Base-by-base conservation (phyloP, 1,140 invertebrate species). In the Tetraneura akinire region DNA sequence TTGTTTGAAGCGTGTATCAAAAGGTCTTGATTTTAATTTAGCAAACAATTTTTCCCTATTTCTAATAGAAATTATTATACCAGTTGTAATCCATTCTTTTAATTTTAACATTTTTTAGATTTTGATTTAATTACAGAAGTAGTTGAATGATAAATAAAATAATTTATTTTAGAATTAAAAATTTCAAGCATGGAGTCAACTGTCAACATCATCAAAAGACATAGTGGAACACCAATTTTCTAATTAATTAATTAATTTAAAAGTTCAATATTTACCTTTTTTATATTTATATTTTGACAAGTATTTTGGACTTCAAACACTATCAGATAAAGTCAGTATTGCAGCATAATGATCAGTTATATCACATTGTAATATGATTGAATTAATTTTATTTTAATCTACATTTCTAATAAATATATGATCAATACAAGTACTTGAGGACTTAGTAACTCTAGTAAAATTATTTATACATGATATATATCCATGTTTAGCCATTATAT, bases 201-300 rank as follows among this genome's bases (percentile, higher is more conserved):
- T 13, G 11, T 57, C 55, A 11, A 57, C 55, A 26, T 57, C 6
- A 29, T 57, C 55, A 3, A 14, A 11, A 57, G 5, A 1, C 23
- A 57, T 13, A 26, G 2, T 11, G 55, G 55, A 57, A 57, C 1
- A 57, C 55, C 55, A 57, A 57, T 57, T 57, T 57, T 57, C 21
- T 57, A 11, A 11, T 9, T 57, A 26, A 57, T 57, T 57, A 57
- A 57, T 57, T 11, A 26, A 11, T 57, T 57, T 57, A 57, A 57
- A 4, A 13, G 55, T 3, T 3, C 14, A 26, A 26, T 11, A 57
- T 57, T 57, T 57, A 57, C 23, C 11, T 57, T 57, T 13, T 26
- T 57, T 57, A 14, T 57, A 57, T 57, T 57, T 57, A 57, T 3
- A 57, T 57, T 57, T 57, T 55, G 55, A 57, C 55, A 29, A 55